These are phyloP conservation scores for Danionella cerebrum DNA, from an alignment of 2,113 vertebrate species.

Conservation along the genomic window DNA sequence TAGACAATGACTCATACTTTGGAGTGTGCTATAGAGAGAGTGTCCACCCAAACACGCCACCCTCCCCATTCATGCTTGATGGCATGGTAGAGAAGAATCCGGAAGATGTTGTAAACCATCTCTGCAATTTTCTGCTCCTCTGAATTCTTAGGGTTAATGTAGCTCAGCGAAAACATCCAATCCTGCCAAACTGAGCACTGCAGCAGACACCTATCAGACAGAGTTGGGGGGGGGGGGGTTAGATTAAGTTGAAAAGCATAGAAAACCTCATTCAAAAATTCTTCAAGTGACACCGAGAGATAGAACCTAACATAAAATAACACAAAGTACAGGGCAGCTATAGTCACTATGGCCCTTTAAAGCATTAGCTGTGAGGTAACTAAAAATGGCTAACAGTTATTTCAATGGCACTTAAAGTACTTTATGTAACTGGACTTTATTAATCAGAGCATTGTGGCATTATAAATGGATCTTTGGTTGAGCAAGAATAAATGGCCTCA, in stretches of 20 bases:
- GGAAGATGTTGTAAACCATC: slow-evolving; percentile 99
- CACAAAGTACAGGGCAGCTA: slow-evolving; percentile 4
- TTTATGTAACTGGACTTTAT: background rate
- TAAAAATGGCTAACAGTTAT: slow-evolving; percentile 5
- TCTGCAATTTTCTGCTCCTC: slow-evolving; percentile 98
- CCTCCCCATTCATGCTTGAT: slow-evolving; percentile 99
- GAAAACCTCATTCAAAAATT: background rate
- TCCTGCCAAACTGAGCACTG: slow-evolving; percentile 99
- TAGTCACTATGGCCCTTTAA: background rate
- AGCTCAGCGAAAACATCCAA: slow-evolving; percentile 99
- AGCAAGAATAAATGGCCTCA: background rate
- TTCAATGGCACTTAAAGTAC: slow-evolving; percentile 6
- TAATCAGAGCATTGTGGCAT: background rate
- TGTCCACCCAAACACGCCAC: slow-evolving; percentile 98
- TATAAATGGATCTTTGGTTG: slow-evolving; percentile 7
- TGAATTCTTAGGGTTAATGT: slow-evolving; percentile 95
- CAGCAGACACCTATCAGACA: slow-evolving; percentile 78
- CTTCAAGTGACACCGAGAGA: background rate
- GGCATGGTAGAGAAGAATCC: slow-evolving; percentile 95
- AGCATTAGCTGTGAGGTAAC: background rate
- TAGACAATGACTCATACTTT: slow-evolving; percentile 55
- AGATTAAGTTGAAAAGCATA: background rate
- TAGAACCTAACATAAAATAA: slow-evolving; percentile 5
- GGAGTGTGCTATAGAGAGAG: slow-evolving; percentile 83
- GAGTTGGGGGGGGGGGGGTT: background rate